Evolutionary conservation across 1,140 invertebrate genomes (phyloP).

Genomic region (Drosophila hydei): DNA sequence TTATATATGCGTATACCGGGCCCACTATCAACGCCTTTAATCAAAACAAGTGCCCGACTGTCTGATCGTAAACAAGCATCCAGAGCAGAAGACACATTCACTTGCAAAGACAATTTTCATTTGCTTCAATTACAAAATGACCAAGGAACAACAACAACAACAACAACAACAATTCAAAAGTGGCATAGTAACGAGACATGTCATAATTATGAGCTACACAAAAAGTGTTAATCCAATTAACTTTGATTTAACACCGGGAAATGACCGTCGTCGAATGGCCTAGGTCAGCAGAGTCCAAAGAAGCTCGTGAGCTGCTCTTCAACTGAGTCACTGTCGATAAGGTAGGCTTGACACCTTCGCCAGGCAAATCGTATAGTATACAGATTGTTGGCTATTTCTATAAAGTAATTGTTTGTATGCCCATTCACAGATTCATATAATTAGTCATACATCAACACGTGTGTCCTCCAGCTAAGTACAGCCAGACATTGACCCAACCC

Average conservation of each 20-base stretch:
- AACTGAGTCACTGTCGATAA: slow-evolving; percentile 29
- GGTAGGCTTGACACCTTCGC: slow-evolving; percentile 13
- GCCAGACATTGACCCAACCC: slow-evolving; percentile 2
- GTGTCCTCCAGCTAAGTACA: not conserved
- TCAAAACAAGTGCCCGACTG: slow-evolving; percentile 55
- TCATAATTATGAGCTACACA: slow-evolving; percentile 64
- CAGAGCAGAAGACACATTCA: slow-evolving; percentile 2
- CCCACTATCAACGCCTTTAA: slow-evolving; percentile 52
- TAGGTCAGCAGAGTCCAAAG: slow-evolving; percentile 50
- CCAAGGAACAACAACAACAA: slow-evolving; percentile 17
- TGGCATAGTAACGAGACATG: slow-evolving; percentile 29
- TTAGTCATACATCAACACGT: slow-evolving; percentile 19
- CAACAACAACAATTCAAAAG: not conserved
- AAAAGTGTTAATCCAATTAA: slow-evolving; percentile 76
- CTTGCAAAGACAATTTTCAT: slow-evolving; percentile 35
- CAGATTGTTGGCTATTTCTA: slow-evolving; percentile 3
- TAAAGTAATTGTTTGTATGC: slow-evolving; percentile 8
- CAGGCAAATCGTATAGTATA: not conserved
- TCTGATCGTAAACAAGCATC: slow-evolving; percentile 46
- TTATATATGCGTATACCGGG: not conserved
- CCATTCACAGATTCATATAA: not conserved
- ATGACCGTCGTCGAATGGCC: slow-evolving; percentile 43
- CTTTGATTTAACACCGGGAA: slow-evolving; percentile 62
- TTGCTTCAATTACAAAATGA: slow-evolving; percentile 64
- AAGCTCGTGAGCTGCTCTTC: not conserved